A percentile compares a stretch with the other conserved stretches of the same genome.
Evolutionary conservation across 2,113 vertebrate genomes (phyloP).

Genomic region (Silurus meridionalis): DNA sequence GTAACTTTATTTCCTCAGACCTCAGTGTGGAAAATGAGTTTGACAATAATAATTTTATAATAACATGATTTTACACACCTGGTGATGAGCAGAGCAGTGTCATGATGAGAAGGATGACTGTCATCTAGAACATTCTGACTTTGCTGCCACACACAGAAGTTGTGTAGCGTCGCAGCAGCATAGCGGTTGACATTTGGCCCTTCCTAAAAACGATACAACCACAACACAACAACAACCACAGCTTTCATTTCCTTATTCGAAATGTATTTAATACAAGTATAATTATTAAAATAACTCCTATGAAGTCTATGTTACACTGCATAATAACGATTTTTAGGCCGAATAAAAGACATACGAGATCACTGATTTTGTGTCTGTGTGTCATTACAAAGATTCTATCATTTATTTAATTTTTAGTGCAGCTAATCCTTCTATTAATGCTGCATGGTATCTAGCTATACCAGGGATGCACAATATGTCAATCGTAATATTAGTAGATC

Average conservation of each 20-base stretch:
- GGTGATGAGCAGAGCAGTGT: constrained; percentile 95
- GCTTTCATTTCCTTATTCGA: background rate
- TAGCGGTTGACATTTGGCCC: constrained; percentile 90
- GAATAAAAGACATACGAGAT: background rate
- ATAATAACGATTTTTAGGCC: background rate
- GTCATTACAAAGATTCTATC: background rate
- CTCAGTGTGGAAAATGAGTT: too few species aligned
- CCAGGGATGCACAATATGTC: too few species aligned
- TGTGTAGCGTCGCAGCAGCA: constrained; percentile 88
- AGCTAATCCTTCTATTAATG: background rate
- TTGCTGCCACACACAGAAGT: constrained; percentile 96
- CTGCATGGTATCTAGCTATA: background rate
- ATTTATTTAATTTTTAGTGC: background rate
- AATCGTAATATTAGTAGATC: too few species aligned
- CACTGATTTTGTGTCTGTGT: background rate
- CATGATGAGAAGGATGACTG: constrained; percentile 88
- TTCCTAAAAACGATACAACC: constrained; percentile 71
- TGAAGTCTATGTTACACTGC: background rate
- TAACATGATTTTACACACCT: constrained; percentile 70
- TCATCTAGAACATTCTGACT: constrained; percentile 87
- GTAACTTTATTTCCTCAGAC: too few species aligned
- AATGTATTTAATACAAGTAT: background rate
- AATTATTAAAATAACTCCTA: background rate
- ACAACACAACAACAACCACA: constrained; percentile 28
- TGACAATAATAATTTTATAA: too few species aligned